Conservation (phyloP, 2,113 vertebrate species). For the Campylorhamphus procurvoides region DNA sequence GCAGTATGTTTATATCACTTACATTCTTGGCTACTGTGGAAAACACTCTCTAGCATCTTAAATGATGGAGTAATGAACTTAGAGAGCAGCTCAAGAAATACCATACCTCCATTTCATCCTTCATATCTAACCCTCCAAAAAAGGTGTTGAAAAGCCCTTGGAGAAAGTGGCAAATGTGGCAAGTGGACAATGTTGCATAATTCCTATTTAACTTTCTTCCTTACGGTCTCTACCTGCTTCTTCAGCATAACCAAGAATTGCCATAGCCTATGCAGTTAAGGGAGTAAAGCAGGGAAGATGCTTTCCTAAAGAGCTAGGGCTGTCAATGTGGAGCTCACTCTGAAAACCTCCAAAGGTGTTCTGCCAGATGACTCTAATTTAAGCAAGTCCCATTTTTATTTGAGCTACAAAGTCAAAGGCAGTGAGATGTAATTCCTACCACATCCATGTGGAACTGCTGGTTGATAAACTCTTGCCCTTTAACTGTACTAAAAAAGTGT, state of each 20-base stretch:
- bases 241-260: not conserved
- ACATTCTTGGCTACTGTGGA: conserved; percentile 31
- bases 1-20: not conserved
- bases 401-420: not conserved
- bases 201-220: not conserved
- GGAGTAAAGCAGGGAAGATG: not conserved
- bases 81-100: not conserved
- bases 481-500: not conserved
- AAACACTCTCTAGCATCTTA: conserved; percentile 45
- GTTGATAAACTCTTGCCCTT: not conserved
- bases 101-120: not conserved
- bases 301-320: not conserved
- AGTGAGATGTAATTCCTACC: not conserved
- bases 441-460: not conserved
- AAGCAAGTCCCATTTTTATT: not conserved
- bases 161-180: not conserved
- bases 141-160: not conserved
- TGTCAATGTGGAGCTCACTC: not conserved
- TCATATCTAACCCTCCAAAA: not conserved
- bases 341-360: not conserved
- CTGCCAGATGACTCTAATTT: not conserved
- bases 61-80: not conserved
- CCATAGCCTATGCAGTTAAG: not conserved
- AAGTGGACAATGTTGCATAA: not conserved
- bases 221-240: rapidly evolving